phyloP scores from a whole-genome alignment of 2,888 invertebrate genomes.

The Pterostichus madidus region DNA sequence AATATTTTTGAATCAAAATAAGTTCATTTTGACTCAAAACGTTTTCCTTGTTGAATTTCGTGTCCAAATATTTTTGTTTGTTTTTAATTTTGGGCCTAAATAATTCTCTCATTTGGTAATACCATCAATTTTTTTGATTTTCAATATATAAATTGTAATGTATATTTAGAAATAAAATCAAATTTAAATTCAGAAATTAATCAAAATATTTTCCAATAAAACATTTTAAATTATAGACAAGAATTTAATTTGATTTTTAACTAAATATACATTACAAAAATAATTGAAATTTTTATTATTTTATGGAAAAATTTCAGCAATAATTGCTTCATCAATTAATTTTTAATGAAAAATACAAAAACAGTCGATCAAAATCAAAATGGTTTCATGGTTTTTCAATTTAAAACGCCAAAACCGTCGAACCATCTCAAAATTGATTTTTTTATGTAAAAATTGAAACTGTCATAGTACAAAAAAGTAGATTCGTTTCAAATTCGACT shows the following conservation, averaged over 20 bases:
- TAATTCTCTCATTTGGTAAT: not conserved
- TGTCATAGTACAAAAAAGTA: conserved; percentile 67
- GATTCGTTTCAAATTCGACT: conserved; percentile 47
- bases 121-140: not conserved
- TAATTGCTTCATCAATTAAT: not conserved
- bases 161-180: not conserved
- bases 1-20: not conserved
- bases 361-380: conserved; percentile 45
- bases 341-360: conserved; percentile 37
- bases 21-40: not conserved
- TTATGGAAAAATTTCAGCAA: not conserved
- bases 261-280: not conserved
- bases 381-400: conserved; percentile 40
- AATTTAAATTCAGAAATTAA: conserved; percentile 1
- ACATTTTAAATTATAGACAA: conserved; percentile 12
- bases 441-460: conserved; percentile 60
- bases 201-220: conserved; percentile 9
- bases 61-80: conserved; percentile 8
- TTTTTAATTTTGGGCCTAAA: not conserved
- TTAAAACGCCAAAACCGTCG: conserved; percentile 59
- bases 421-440: conserved; percentile 47
- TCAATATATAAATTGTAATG: not conserved
- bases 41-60: not conserved
- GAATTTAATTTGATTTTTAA: not conserved
- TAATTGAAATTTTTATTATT: not conserved